A percentile compares a stretch with the other conserved stretches of the same genome.
Evolutionary conservation across 2,888 invertebrate species (phyloP).

Genomic region (Neelides folsomi): DNA sequence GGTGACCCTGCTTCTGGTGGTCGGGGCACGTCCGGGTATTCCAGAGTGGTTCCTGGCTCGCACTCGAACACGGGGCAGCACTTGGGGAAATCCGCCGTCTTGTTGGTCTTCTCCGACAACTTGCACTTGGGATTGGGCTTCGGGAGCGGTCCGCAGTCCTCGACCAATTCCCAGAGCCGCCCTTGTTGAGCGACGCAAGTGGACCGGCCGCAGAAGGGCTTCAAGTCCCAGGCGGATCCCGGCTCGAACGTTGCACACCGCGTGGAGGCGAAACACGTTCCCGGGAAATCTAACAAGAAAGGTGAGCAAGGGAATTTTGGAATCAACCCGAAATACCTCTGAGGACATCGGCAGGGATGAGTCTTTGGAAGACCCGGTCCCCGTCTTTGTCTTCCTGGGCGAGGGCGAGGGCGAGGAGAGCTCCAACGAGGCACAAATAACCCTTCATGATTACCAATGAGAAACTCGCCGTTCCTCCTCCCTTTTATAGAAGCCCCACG

Average conservation of each 20-base stretch:
- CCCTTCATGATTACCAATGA: no score
- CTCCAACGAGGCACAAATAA: conserved; percentile 38
- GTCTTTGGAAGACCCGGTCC: conserved; percentile 59
- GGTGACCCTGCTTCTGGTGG: conserved; percentile 28
- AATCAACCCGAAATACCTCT: conserved; percentile 54
- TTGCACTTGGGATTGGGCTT: conserved; percentile 78
- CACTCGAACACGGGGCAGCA: conserved; percentile 78
- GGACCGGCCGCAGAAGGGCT: conserved; percentile 82
- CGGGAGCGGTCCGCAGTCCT: conserved; percentile 79
- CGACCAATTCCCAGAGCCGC: conserved; percentile 62
- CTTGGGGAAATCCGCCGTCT: conserved; percentile 71
- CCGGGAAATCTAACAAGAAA: conserved; percentile 70
- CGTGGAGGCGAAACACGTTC: conserved; percentile 80
- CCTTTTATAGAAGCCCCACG: no score
- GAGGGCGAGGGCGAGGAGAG: conserved; percentile 45
- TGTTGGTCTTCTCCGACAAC: conserved; percentile 72
- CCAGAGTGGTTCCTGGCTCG: conserved; percentile 64
- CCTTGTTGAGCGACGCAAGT: conserved; percentile 61
- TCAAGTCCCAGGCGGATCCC: conserved; percentile 68
- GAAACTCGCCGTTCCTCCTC: no score
- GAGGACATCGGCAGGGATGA: conserved; percentile 78
- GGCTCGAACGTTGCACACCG: conserved; percentile 76
- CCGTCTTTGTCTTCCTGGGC: conserved; percentile 43
- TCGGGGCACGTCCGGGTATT: conserved; percentile 64
- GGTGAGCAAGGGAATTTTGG: neutral